Conservation (phyloP, 2,113 vertebrate species). For the Seriola rivoliana region DNA sequence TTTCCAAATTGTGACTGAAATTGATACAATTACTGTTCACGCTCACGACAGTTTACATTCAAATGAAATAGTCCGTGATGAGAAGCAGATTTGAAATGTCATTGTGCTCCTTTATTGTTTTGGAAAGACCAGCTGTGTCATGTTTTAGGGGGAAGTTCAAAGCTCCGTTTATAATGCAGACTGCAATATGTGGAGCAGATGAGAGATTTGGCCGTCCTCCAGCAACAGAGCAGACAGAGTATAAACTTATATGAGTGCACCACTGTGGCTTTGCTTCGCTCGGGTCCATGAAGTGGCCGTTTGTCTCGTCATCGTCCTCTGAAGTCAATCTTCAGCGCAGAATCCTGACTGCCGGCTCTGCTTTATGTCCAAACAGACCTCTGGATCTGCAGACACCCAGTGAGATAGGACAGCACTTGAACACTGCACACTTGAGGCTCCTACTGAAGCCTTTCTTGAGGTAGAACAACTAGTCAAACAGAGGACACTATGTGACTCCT, state of each 20-base stretch:
- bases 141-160: slow-evolving; percentile 57
- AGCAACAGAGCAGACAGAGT: slow-evolving; percentile 29
- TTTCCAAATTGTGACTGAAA: neutral
- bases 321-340: slow-evolving; percentile 11
- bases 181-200: slow-evolving; percentile 48
- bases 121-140: slow-evolving; percentile 38
- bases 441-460: neutral
- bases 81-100: slow-evolving; percentile 28
- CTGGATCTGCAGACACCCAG: slow-evolving; percentile 21
- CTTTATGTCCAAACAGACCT: slow-evolving; percentile 39
- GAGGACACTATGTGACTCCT: neutral
- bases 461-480: neutral
- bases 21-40: neutral
- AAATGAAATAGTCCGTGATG: neutral
- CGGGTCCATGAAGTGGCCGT: slow-evolving; percentile 11
- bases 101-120: slow-evolving; percentile 41
- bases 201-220: slow-evolving; percentile 53
- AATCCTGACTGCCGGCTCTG: slow-evolving; percentile 5
- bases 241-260: slow-evolving; percentile 12
- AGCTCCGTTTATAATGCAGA: slow-evolving; percentile 44
- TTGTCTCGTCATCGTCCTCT: slow-evolving; percentile 27
- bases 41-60: neutral
- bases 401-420: neutral
- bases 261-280: slow-evolving; percentile 15
- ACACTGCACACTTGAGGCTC: neutral